A percentile compares a stretch with the other conserved stretches of the same genome.
Evolutionary conservation across 2,113 vertebrate species (phyloP).

Genomic region (Bettongia penicillata): DNA sequence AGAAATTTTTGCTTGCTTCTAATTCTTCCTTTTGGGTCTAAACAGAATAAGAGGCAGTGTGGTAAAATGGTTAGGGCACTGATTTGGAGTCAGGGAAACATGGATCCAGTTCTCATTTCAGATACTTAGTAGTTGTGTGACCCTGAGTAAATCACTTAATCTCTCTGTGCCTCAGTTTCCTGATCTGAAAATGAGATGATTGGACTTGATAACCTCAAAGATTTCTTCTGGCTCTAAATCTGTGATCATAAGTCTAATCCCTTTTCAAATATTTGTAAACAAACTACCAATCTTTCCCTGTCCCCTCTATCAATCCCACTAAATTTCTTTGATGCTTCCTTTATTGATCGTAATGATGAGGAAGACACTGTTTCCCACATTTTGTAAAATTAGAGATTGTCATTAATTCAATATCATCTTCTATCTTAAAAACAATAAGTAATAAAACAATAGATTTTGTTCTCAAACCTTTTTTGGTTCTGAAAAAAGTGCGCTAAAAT

Average conservation of each 20-base stretch:
- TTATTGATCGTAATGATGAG: not conserved
- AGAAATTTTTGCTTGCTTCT: not conserved
- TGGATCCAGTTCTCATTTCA: not conserved
- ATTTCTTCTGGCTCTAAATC: not conserved
- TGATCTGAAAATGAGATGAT: not conserved
- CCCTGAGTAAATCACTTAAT: not conserved
- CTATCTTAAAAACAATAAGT: conserved; percentile 33
- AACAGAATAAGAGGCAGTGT: not conserved
- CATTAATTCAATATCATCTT: conserved; percentile 12
- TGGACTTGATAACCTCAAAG: not conserved
- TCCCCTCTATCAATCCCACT: not conserved
- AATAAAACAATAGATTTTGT: not conserved
- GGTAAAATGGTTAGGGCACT: not conserved
- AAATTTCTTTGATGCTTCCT: conserved; percentile 36
- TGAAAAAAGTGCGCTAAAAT: not conserved
- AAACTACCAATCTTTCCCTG: not conserved
- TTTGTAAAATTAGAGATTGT: not conserved
- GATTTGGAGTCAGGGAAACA: not conserved
- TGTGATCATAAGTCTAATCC: not conserved
- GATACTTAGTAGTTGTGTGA: not conserved
- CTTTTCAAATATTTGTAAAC: not conserved
- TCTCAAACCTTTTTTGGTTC: conserved; percentile 6
- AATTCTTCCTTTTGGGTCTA: not conserved
- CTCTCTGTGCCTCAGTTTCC: not conserved
- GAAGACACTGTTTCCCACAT: not conserved